Base-by-base conservation (phyloP, 1,140 invertebrate genomes). In the Coelopa frigida region DNA sequence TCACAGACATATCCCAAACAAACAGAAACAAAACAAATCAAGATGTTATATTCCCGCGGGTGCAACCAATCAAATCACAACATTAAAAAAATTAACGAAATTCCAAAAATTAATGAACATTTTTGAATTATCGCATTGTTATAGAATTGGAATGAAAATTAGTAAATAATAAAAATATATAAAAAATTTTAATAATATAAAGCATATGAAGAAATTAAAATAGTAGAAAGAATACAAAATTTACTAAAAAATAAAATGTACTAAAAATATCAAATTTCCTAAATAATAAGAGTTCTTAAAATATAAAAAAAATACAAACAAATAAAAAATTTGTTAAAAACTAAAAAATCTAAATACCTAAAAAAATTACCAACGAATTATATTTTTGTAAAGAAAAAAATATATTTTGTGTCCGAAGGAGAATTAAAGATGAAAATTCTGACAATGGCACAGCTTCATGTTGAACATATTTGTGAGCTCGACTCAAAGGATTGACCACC, bases 401-500 rank as follows among this genome's bases (percentile, higher is more conserved):
- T 5, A 14, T 12, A 14, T 6, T 36, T 14, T 14, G 18, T 29
- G 32, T 11, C 32, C 17, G 20, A 6, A 14, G 12, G 39, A 5
- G 31, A 41, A 31, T 29, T 23, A 44, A 44, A 7, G 17, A 12
- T 4, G 23, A 44, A 27, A 31, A 18, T 35, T 20, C 35, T 31
- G 29, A 44, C 32, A 44, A 44, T 44, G 42, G 14, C 35, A 32
- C 12, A 24, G 21, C 23, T 32, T 12, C 42, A 14, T 33, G 27
- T 32, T 27, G 17, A 44, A 27, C 17, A 33, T 15, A 29, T 32
- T 44, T 44, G 42, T 33, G 42, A 44, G 42, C 42, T 33, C 23
- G 42, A 44, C 31, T 33, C 42, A 11, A 44, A 44, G 14, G 42
- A 44, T 23, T 44, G 20, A 44, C 31, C 10, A 23, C n/a, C 27